Evolutionary conservation across 2,113 vertebrate genomes (phyloP).

Genomic region (Ammospiza caudacuta): DNA sequence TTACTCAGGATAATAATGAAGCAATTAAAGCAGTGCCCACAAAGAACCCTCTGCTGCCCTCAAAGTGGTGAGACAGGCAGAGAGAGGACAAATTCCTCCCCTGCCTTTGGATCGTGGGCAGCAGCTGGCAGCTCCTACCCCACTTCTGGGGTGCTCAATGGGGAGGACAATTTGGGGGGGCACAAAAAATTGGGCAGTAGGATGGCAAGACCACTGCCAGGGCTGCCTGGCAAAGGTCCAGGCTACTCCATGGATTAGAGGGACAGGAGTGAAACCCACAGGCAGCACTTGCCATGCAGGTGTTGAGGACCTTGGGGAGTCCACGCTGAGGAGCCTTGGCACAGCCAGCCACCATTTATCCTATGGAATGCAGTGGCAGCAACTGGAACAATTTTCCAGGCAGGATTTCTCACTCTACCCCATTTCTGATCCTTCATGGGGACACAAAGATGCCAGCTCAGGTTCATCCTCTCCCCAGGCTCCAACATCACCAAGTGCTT

Average conservation of each 20-base stretch:
- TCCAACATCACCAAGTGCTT: not conserved
- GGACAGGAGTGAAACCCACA: not conserved
- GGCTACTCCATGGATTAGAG: not conserved
- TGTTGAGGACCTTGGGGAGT: not conserved
- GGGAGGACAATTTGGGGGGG: not conserved
- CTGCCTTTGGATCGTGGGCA: not conserved
- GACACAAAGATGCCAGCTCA: not conserved
- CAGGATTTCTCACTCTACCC: not conserved
- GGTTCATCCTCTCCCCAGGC: not conserved
- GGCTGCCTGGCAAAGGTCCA: not conserved
- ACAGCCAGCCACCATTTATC: not conserved
- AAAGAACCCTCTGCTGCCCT: conserved; percentile 49
- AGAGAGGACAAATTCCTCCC: not conserved
- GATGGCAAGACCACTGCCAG: not conserved
- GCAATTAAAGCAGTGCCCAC: conserved; percentile 52
- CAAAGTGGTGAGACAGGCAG: not conserved
- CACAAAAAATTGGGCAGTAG: accelerated
- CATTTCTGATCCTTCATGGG: not conserved
- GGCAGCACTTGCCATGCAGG: not conserved
- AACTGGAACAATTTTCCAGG: not conserved
- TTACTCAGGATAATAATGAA: conserved; percentile 46
- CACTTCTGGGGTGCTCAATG: accelerated
- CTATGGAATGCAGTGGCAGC: not conserved
- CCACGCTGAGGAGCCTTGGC: accelerated
- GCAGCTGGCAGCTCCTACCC: not conserved